These are phyloP conservation scores for Heliconius cydno DNA, from an alignment of 2,888 invertebrate species.

Conservation along the genomic window DNA sequence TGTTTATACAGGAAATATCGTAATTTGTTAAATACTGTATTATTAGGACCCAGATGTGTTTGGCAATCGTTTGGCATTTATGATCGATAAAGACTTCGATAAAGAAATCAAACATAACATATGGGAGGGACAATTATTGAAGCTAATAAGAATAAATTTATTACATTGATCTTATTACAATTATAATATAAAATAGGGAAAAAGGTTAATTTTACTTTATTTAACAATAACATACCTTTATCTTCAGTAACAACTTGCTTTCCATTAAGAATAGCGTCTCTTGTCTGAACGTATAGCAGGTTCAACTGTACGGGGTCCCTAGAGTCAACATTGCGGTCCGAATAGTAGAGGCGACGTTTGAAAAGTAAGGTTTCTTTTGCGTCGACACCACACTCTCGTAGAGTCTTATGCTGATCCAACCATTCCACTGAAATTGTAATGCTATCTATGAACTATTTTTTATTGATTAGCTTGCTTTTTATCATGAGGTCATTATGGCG, in stretches of 20 bases:
- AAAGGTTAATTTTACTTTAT: not conserved
- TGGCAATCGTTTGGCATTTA: too few relatives aligned
- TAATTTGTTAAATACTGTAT: too few relatives aligned
- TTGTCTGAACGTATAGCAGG: slow-evolving; percentile 97
- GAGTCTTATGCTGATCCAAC: slow-evolving; percentile 97
- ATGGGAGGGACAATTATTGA: too few relatives aligned
- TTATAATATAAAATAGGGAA: not conserved
- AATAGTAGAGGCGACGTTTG: slow-evolving; percentile 97
- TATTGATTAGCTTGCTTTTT: too few relatives aligned
- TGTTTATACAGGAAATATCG: too few relatives aligned
- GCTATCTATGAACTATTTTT: not conserved
- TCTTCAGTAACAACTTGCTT: slow-evolving; percentile 98
- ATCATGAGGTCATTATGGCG: too few relatives aligned
- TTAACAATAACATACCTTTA: slow-evolving; percentile 81
- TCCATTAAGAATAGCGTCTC: slow-evolving; percentile 97
- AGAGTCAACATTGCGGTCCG: slow-evolving; percentile 98
- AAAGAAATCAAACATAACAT: too few relatives aligned
- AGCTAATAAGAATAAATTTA: too few relatives aligned
- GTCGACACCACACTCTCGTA: slow-evolving; percentile 96
- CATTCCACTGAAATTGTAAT: slow-evolving; percentile 88
- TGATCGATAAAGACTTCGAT: too few relatives aligned
- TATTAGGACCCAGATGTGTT: too few relatives aligned
- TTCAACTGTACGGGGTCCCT: slow-evolving; percentile 98
- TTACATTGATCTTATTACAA: too few relatives aligned
- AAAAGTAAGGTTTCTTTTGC: slow-evolving; percentile 95